Evolutionary conservation across 2,888 invertebrate genomes (phyloP).

Genomic region (Minunthozetes semirufus): DNA sequence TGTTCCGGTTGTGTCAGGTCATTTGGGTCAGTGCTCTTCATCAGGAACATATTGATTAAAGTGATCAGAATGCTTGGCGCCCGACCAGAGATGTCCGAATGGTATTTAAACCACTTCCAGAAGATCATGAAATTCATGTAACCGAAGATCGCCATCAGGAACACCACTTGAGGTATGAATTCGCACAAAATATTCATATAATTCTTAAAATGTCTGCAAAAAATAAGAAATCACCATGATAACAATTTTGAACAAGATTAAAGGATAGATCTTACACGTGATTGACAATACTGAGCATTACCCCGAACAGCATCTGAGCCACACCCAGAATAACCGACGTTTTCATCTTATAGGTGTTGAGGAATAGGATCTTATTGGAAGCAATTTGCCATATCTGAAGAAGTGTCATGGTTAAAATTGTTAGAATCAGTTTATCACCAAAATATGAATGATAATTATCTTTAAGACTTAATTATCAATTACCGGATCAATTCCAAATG

Average conservation of each 20-base stretch:
- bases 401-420: slow-evolving; percentile 21
- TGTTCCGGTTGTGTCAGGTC: slow-evolving; percentile 40
- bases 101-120: slow-evolving; percentile 80
- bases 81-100: slow-evolving; percentile 54
- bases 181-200: slow-evolving; percentile 75
- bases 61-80: slow-evolving; percentile 96
- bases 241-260: slow-evolving; percentile 50
- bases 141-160: slow-evolving; percentile 82
- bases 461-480: slow-evolving; percentile 38
- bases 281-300: slow-evolving; percentile 61
- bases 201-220: slow-evolving; percentile 53
- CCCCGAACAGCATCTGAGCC: slow-evolving; percentile 93
- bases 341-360: slow-evolving; percentile 90
- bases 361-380: slow-evolving; percentile 83
- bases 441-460: background rate
- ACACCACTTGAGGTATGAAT: slow-evolving; percentile 92
- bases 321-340: slow-evolving; percentile 88
- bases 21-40: slow-evolving; percentile 55
- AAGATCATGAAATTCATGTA: slow-evolving; percentile 93
- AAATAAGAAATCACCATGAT: too few species aligned
- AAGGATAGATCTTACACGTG: slow-evolving; percentile 44
- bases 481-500: slow-evolving; percentile 77
- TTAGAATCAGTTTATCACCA: too few species aligned
- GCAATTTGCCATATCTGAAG: slow-evolving; percentile 58
- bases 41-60: slow-evolving; percentile 97